Evolutionary conservation across 2,888 invertebrate genomes (phyloP), one percentile per base, ranked within the genome.

Genomic region (Conops quadrifasciatus): DNA sequence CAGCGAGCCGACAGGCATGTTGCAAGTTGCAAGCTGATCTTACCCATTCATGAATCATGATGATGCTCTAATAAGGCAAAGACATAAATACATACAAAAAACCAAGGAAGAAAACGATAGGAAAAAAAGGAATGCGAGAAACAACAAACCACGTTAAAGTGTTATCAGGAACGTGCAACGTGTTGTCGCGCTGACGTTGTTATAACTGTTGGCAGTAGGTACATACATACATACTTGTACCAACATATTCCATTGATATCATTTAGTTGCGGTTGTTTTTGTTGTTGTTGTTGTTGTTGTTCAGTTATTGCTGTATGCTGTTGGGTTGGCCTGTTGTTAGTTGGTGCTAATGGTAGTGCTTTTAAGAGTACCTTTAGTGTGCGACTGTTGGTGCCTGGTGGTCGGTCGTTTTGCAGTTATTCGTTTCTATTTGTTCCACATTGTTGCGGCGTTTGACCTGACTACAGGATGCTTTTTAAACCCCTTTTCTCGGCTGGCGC

Each of bases 161-260:
- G 70, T 64, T 70, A 70, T 64, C 64, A 70, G 70, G 63, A 53
- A 62, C 59, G 69, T 56, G 53, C 45, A 62, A 21, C 47, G 69
- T 47, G 45, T 60, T 62, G 45, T 62, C 43, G 43, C 36, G 62
- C 21, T 49, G 28, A 26, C 49, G 28, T 26, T 26, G 51, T 56
- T 66, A 53, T 30, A 24, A 26, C 26, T 56, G 56, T 24, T n/a
- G 36, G 36, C 9, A 36, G 36, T 36, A 36, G 5, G 36, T 9
- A 62, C 43, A 24, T 21, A 43, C 62, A 62, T 36, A 19, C 36
- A 36, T 62, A 36, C 45, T 7, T 9, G 9, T 9, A 36, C 36
- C 4, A 36, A 36, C 36, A 36, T 36, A 36, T 36, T 36, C 4
- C 36, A 9, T 36, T 36, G 36, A 36, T 36, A n/a, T 36, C 36